Base-by-base conservation (phyloP, 1,140 invertebrate species). In the Stegodyphus dumicola region DNA sequence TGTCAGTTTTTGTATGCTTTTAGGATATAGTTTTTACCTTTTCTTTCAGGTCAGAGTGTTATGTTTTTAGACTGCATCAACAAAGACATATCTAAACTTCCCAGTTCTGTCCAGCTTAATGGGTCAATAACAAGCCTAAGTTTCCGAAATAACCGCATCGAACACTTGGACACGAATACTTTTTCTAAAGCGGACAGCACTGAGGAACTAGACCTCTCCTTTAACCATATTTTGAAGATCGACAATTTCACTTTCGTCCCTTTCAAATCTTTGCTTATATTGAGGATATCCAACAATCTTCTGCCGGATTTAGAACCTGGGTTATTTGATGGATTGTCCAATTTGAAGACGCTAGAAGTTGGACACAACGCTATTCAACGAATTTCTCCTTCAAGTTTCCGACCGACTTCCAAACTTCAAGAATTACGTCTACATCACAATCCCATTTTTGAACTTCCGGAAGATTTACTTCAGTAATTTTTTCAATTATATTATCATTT, bases 341-440 rank as follows among this genome's bases (percentile, higher is more conserved):
- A 85, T 13, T n/a, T 85, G 52, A 77, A 54, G 18, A 65, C 77
- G 3, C 18, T 85, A 18, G 81, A 85, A 48, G 9, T 77, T 4
- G 81, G 81, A 6, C 73, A 85, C 7, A 85, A 85, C 17, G 17
- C 9, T 1, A 64, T 85, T 10, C 73, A 85, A 5, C 18, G 10
- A 18, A 6, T 85, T 7, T 33, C 48, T 1, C 7, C n/a, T 13
- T 11, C 3, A 7, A n/a, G 54, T 33, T 85, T 85, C 48, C 17
- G 6, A 49, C 48, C 18, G 7, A 70, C 65, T 0, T 65, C 75
- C 0, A 54, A 56, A n/a, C 65, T 85, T 4, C 65, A 69, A 52
- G 81, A 85, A 18, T 13, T 85, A 7, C 67, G 75, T 10, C 9
- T 85, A 11, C 81, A 85, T 49, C 77, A 69, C 15, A 85, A 85